phyloP scores from a whole-genome alignment of 2,888 invertebrate species.

The Acrocyrtus sp. region DNA sequence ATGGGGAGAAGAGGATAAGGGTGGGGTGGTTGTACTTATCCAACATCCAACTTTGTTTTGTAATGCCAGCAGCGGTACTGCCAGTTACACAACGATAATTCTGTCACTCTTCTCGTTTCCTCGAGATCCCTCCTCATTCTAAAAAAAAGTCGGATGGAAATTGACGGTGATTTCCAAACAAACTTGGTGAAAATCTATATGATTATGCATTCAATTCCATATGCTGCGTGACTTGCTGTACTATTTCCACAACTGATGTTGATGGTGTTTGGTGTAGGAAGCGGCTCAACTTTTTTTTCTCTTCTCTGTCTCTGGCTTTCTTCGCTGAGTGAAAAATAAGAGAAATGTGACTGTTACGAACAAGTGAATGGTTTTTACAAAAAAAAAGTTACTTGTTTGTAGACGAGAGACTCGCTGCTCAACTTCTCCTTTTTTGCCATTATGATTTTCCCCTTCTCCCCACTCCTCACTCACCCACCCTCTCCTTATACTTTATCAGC shows the following conservation, averaged over 20 bases:
- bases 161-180: slow-evolving; percentile 48
- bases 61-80: slow-evolving; percentile 17
- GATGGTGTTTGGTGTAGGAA: too few species aligned
- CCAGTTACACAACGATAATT: slow-evolving; percentile 43
- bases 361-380: too few species aligned
- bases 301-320: too few species aligned
- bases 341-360: too few species aligned
- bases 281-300: too few species aligned
- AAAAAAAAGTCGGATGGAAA: slow-evolving; percentile 17
- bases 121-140: slow-evolving; percentile 9
- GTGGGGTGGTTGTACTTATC: too few species aligned
- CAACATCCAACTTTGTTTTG: too few species aligned
- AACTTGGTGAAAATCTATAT: slow-evolving; percentile 52
- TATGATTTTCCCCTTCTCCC: slow-evolving; percentile 34
- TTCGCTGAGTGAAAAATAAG: too few species aligned
- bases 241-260: too few species aligned
- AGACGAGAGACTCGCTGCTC: slow-evolving; percentile 6
- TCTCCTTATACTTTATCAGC: slow-evolving; percentile 27
- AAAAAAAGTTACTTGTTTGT: too few species aligned
- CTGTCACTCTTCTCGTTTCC: slow-evolving; percentile 29
- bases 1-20: too few species aligned
- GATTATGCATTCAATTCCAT: slow-evolving; percentile 60
- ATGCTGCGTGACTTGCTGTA: slow-evolving; percentile 56
- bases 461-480: too few species aligned
- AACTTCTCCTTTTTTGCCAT: slow-evolving; percentile 33